Base-by-base conservation (phyloP, 2,113 vertebrate genomes). In the Anser cygnoides region DNA sequence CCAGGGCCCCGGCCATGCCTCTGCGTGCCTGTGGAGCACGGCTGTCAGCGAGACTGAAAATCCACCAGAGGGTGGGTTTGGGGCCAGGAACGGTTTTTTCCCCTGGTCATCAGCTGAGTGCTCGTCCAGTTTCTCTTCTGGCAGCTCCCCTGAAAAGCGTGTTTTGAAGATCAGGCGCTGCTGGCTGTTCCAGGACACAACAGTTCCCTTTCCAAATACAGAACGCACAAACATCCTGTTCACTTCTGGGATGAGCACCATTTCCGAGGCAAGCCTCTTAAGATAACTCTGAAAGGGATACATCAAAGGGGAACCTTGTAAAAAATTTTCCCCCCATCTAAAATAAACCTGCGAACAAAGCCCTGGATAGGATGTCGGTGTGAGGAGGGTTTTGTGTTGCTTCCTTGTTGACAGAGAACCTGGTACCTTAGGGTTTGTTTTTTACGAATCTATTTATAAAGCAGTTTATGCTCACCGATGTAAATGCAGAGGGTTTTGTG, bases 171-270 rank as follows among this genome's bases (percentile, higher is more conserved):
- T 93, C 66, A 94, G 54, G 61, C 22, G 0, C 63, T 93, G 61
- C 39, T 90, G 33, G 89, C 95, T 92, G 43, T 46, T 95, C 93
- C 96, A 82, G 94, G 95, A 70, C 65, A 13, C 67, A 46, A 43
- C 8, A 84, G 71, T 96, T 94, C 90, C 77, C 5, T 92, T 96
- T 94, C 71, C 95, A 74, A 72, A 41, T 19, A 50, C 88, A 58
- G 65, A 67, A 83, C 22, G 77, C 68, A n/a, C 87, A 95, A 94
- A 97, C 95, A 90, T 94, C 88, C 89, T 92, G 80, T 91, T 55
- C 59, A 2, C 13, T 26, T 19, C 22, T 5, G 18, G 50, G 31
- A n/a, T 50, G 72, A 90, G 61, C 46, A 3, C 31, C 6, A 1
- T 50, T 78, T 23, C 80, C 50, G 79, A 92, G 76, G 89, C 41